Base-by-base conservation (phyloP, 2,888 invertebrate genomes). In the Acrocyrtus sp. region DNA sequence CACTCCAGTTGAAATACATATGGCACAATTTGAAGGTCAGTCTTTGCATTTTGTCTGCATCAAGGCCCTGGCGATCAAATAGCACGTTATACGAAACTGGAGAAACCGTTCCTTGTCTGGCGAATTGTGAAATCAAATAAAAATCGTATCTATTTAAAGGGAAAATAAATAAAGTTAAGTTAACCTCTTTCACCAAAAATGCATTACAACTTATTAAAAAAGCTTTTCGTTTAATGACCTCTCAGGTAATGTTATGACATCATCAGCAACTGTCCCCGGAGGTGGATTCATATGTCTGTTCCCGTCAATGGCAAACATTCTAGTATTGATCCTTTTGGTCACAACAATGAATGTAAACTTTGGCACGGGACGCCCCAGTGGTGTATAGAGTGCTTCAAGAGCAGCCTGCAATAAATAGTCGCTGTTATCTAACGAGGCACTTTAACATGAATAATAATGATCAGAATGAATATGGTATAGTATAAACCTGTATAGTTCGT, bases 91-190 rank as follows among this genome's bases (percentile, higher is more conserved):
- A 98, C 0, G 90, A 90, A 0, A 96, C 95, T 0, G 98, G 98
- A 0, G 93, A 88, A 0, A 97, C 96, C 0, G 97, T 95, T 1
- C 97, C 97, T 78, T 95, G 94, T 0, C 88, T 86, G 0, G 95
- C 94, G 45, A 89, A 89, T 83, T 98, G 97, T 0, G 94, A 92
- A 0, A 97, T 91, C 45, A 98, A 84, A 84, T 90, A 96, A 86
- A 96, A 98, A 82, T 98, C 97, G 79, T 92, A 96, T 72, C 92
- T 92, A 85, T n/a, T n/a, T n/a, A n/a, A n/a, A n/a, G n/a, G n/a
- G n/a, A n/a, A n/a, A n/a, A 0, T 58, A 62, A 39, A 8, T 2
- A 54, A 60, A 54, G 17, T 21, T 8, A 10, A 4, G n/a, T 22
- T 22, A 66, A 10, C 3, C 26, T 3, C 21, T 24, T 19, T 21